Conservation (phyloP, 2,797 vertebrate species). For the Sebastes matsubarae region DNA sequence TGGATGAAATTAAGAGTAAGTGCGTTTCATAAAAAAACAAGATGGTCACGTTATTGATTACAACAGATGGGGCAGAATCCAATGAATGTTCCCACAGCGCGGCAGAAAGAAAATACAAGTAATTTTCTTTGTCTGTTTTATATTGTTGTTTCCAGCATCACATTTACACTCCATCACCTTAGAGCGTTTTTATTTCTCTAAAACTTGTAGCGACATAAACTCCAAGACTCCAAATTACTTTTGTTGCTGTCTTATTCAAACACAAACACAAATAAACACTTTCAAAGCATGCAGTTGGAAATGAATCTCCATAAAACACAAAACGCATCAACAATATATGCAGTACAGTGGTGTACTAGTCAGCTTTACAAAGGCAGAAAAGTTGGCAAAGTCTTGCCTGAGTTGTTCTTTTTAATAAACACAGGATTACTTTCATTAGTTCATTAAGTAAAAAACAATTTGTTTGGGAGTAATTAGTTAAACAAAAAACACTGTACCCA, state of each 20-base stretch:
- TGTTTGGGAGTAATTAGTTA: not conserved
- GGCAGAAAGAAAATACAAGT: slow-evolving; percentile 99
- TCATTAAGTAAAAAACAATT: not conserved
- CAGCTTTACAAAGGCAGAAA: slow-evolving; percentile 17
- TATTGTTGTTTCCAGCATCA: slow-evolving; percentile 85
- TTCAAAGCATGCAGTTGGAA: slow-evolving; percentile 58
- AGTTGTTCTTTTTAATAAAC: slow-evolving; percentile 6
- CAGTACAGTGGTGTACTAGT: not conserved
- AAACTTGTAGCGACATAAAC: slow-evolving; percentile 91
- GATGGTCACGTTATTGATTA: slow-evolving; percentile 99
- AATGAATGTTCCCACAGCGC: slow-evolving; percentile 97
- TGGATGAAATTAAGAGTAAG: slow-evolving; percentile 99
- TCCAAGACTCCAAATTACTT: slow-evolving; percentile 80
- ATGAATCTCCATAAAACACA: slow-evolving; percentile 66
- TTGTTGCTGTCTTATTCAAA: slow-evolving; percentile 75
- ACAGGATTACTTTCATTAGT: not conserved
- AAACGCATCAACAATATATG: slow-evolving; percentile 31
- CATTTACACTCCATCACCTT: slow-evolving; percentile 92
- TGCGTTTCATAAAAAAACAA: slow-evolving; percentile 99
- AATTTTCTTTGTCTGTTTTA: slow-evolving; percentile 94
- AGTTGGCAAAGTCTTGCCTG: not conserved
- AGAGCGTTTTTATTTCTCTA: slow-evolving; percentile 90
- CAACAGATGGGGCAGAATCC: slow-evolving; percentile 97
- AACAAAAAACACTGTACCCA: not conserved
- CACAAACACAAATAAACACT: slow-evolving; percentile 66